Evolutionary conservation across 2,797 vertebrate genomes (phyloP), one percentile per base, ranked within the genome.

Genomic region (Fratercula arctica): DNA sequence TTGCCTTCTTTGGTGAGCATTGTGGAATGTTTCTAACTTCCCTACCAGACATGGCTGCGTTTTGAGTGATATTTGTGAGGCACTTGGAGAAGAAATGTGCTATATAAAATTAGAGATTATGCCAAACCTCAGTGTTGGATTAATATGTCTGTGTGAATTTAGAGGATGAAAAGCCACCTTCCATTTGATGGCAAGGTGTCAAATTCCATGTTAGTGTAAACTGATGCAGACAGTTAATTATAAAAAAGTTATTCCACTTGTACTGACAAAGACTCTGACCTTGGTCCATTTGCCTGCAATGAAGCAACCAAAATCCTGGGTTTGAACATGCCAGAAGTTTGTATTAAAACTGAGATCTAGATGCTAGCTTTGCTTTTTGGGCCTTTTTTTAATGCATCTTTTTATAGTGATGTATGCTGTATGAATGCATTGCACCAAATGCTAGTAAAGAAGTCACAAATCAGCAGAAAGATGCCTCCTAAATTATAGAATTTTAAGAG

Each of bases 91-190:
- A 95, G 86, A 96, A 96, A 93, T 43, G 81, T 92, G 94, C 94
- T 94, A 80, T 89, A 90, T 83, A 94, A 94, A 94, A 94, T 92
- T n/a, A 93, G 77, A 94, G 86, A 95, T 96, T 66, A 92, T 92
- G 92, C 96, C 96, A 97, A 96, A 92, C 92, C 93, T 95, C 94
- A 95, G 53, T 23, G 72, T 61, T 92, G 93, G 83, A 97, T 95
- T 96, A 96, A 91, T 87, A 67, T 5, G 61, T 61, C 93, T 93
- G 76, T 68, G 79, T 61, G 94, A 95, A 92, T 93, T 77, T 84
- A 81, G 68, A 85, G 92, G 92, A 95, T 83, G 84, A 96, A 97
- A 96, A 95, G 78, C 60, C 85, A 95, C 90, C 90, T 96, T 92
- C 95, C 94, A 81, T 78, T 87, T 61, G 75, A 70, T 87, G 90